Percentiles rank a stretch among this genome's conserved stretches.
phyloP scores from a whole-genome alignment of 2,888 invertebrate genomes.

The Scotopteryx bipunctaria region DNA sequence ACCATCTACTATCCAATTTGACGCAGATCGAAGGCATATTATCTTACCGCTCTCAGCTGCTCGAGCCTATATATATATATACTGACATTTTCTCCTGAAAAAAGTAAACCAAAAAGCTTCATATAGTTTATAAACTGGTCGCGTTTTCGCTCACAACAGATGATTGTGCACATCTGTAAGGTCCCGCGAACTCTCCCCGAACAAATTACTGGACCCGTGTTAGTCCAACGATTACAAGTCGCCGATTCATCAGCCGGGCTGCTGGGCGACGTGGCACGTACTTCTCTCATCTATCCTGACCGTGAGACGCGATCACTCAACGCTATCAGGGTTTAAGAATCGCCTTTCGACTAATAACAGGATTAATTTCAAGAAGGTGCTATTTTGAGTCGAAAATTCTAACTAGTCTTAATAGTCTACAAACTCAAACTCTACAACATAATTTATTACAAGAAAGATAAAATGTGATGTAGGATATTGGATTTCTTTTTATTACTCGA shows the following conservation, averaged over 20 bases:
- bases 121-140: slow-evolving; percentile 45
- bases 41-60: not conserved
- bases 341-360: slow-evolving; percentile 62
- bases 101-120: slow-evolving; percentile 20
- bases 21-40: slow-evolving; percentile 5
- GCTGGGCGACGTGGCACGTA: slow-evolving; percentile 70
- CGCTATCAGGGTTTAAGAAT: slow-evolving; percentile 63
- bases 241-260: slow-evolving; percentile 72
- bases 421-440: not conserved
- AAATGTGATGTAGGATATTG: not conserved
- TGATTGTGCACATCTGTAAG: slow-evolving; percentile 67
- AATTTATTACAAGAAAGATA: not conserved
- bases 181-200: slow-evolving; percentile 57
- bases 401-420: slow-evolving; percentile 3
- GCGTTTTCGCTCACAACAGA: slow-evolving; percentile 56
- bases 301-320: slow-evolving; percentile 73
- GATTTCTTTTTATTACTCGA: not conserved
- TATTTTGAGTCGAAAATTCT: slow-evolving; percentile 6
- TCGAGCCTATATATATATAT: slow-evolving; percentile 10
- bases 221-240: slow-evolving; percentile 77
- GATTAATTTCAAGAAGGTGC: slow-evolving; percentile 56
- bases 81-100: slow-evolving; percentile 15
- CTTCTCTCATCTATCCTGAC: slow-evolving; percentile 70
- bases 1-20: not conserved
- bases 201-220: slow-evolving; percentile 75